Base-by-base conservation (phyloP, 1,140 invertebrate species). In the Hylyphantes graminicola region DNA sequence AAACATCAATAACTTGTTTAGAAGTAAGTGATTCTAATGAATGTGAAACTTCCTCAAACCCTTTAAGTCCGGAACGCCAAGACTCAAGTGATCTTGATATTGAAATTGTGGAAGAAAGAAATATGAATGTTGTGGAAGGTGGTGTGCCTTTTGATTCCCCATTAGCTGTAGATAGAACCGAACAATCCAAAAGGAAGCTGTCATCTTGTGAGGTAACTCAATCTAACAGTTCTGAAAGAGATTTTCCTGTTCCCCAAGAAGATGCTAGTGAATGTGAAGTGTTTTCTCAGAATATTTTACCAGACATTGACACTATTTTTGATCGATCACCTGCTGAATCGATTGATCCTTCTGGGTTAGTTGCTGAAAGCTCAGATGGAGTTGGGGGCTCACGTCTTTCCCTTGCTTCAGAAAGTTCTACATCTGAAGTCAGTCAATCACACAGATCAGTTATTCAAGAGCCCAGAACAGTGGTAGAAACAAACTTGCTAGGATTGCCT, bases 131-230 rank as follows among this genome's bases (percentile, higher is more conserved):
- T 35, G 35, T 35, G 35, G 35, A 35, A 35, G 35, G 35, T 35
- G 35, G 35, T 35, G 35, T 35, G 35, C 35, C 35, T 35, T 35
- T 35, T 35, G 35, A 35, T 35, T 35, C 35, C 5, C 35, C 35
- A 35, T 35, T 35, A 35, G 35, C 35, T 35, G 35, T 35, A 5
- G 35, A 35, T 35, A 35, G 35, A 35, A 35, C 2, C 5, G 35
- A 35, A 5, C 35, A 35, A 35, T 35, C 35, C 35, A 15, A 50
- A 54, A 78, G 63, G n/a, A 78, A 78, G 17, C 76, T 54, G 8
- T 80, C 76, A 2, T 80, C 67, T n/a, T 80, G 54, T 64, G 79
- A 81, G 64, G 79, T 64, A 48, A 63, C 79, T 15, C 79, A 81
- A 13, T 81, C 79, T 12, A 48, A 21, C 7, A 73, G 63, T 81